Evolutionary conservation across 2,888 invertebrate genomes (phyloP), one percentile per base, ranked within the genome.

Genomic region (Leistus spinibarbis): DNA sequence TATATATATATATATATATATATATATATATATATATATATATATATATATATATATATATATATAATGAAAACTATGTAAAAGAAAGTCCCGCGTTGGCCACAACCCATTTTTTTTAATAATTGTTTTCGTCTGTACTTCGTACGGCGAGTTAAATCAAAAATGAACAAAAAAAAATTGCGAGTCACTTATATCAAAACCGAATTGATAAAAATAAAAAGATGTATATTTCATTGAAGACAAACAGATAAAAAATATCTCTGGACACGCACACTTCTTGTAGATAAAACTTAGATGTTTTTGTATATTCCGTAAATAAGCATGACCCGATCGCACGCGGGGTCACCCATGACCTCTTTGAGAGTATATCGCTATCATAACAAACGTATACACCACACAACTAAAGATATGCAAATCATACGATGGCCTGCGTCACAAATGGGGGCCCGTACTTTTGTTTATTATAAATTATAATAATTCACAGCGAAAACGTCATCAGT

Each of bases 331-430:
- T 22, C 17, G 60, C 3, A 20, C 20, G 60, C 60, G 22, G 10
- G 60, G 60, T 13, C 40, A 40, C 40, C 40, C 40, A 40, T 60
- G 60, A 60, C 60, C 60, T 22, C 17, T 19, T 22, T 16, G 60
- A 20, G 40, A 40, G 40, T 40, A 40, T 60, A 60, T 60, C 60
- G 60, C 60, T 60, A 19, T 60, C 60, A 60, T 60, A 60, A 60
- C 60, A 40, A 7, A 60, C 22, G 60, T 60, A 20, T 27, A 27
- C 40, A 40, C 40, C 40, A 40, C 40, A 40, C 40, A 40, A 40
- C 40, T 13, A 13, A 40, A 27, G 27, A 27, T 27, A 27, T 2
- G 3, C 60, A 20, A 60, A 60, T 60, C 60, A 60, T 60, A 60
- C 60, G 60, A 60, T 60, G 19, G 4, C 19, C 60, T 19, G 20